These are phyloP conservation scores for Labeo calbasu DNA, from an alignment of 2,797 vertebrate species.

Conservation along the genomic window DNA sequence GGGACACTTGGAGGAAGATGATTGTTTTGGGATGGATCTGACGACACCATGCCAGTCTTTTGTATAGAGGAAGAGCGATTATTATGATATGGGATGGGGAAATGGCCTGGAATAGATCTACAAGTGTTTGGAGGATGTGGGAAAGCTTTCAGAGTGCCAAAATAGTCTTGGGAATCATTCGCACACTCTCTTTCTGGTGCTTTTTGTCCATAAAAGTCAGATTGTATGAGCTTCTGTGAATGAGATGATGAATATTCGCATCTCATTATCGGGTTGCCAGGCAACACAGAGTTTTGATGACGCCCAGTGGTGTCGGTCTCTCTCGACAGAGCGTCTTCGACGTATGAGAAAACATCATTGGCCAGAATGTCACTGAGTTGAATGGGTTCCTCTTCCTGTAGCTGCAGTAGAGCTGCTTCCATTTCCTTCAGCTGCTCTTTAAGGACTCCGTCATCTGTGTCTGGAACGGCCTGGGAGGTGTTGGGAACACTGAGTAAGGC, in stretches of 20 bases:
- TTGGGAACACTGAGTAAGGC: not conserved
- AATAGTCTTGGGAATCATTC: too few relatives aligned
- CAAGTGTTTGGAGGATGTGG: not conserved
- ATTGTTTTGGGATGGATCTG: slow-evolving; percentile 11
- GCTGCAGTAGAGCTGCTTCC: not conserved
- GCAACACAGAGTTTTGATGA: slow-evolving; percentile 36
- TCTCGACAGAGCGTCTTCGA: not conserved
- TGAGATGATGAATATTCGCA: not conserved
- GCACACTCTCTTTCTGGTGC: not conserved
- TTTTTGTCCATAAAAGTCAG: not conserved
- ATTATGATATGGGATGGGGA: slow-evolving; percentile 21
- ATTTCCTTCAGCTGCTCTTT: not conserved
- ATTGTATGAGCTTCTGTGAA: not conserved
- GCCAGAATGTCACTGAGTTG: not conserved
- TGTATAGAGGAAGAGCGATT: slow-evolving; percentile 19
- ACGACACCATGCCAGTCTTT: slow-evolving; percentile 16
- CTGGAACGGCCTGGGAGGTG: not conserved
- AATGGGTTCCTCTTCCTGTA: not conserved
- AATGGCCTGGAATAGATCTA: slow-evolving; percentile 4
- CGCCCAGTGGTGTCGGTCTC: not conserved
- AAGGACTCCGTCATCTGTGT: not conserved
- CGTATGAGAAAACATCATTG: not conserved
- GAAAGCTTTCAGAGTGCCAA: not conserved
- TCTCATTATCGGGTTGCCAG: slow-evolving; percentile 24
- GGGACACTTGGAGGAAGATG: slow-evolving; percentile 14